Evolutionary conservation across 1,140 invertebrate species (phyloP).

Genomic region (Nephila pilipes): DNA sequence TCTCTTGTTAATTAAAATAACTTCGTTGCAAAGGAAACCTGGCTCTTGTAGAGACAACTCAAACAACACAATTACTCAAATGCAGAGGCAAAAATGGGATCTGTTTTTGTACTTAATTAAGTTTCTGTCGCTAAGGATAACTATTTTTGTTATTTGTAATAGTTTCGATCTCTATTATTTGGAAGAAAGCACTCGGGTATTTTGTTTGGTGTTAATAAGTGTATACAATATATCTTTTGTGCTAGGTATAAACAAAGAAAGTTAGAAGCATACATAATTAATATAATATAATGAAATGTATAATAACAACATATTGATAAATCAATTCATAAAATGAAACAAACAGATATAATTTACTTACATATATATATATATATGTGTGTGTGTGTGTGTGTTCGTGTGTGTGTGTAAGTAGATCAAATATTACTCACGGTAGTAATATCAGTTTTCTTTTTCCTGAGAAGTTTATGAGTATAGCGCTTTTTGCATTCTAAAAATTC

Average conservation of each 20-base stretch:
- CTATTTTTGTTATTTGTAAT: neutral
- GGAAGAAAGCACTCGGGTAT: neutral
- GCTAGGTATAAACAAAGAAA: neutral
- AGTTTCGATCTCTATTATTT: no score
- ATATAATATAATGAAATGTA: no score
- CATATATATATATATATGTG: no score
- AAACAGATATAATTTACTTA: no score
- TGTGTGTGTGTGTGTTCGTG: no score
- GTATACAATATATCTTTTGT: neutral
- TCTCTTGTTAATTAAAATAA: slow-evolving; percentile 16
- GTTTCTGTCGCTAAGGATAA: neutral
- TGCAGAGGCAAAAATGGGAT: neutral
- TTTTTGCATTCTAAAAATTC: no score
- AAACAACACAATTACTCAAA: slow-evolving; percentile 7
- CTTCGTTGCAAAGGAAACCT: neutral
- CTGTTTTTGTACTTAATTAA: slow-evolving; percentile 12
- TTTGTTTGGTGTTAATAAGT: neutral
- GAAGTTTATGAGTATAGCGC: no score
- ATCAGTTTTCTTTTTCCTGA: no score
- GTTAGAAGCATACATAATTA: neutral
- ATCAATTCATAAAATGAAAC: no score
- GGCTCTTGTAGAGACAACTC: neutral
- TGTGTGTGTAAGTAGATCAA: no score
- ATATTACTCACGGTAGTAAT: no score
- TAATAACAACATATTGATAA: no score